Conservation (phyloP, 2,888 invertebrate species). For the Endotricha flammealis region DNA sequence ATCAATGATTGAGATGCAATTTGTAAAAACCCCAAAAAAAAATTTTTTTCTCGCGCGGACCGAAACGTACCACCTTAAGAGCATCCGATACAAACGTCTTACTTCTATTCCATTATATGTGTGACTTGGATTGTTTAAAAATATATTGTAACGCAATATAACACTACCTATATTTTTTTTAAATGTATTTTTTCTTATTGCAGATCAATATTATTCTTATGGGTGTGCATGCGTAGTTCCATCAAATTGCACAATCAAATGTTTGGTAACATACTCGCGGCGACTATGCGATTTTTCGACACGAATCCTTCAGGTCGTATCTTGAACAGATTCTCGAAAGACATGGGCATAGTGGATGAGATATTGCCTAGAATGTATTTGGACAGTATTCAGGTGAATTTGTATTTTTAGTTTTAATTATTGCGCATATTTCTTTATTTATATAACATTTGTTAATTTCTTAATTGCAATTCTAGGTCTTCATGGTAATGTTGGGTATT, state of each 20-base stretch:
- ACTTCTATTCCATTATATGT: too few relatives aligned
- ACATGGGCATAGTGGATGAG: conserved; percentile 88
- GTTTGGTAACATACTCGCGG: conserved; percentile 85
- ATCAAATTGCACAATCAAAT: conserved; percentile 86
- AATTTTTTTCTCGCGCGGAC: too few relatives aligned
- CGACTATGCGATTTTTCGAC: conserved; percentile 90
- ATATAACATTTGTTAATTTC: too few relatives aligned
- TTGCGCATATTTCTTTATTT: too few relatives aligned
- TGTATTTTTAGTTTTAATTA: too few relatives aligned
- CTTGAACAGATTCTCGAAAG: conserved; percentile 90
- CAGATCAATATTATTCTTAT: conserved; percentile 84
- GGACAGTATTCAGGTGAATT: conserved; percentile 79
- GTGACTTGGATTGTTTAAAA: too few relatives aligned
- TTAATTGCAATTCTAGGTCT: conserved; percentile 71
- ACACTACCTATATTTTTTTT: not conserved
- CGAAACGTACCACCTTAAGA: too few relatives aligned
- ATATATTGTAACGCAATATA: too few relatives aligned
- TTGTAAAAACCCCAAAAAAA: too few relatives aligned
- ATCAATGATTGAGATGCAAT: too few relatives aligned
- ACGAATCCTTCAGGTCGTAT: conserved; percentile 90
- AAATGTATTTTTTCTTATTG: conserved; percentile 23
- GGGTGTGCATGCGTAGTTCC: conserved; percentile 86
- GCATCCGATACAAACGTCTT: too few relatives aligned
- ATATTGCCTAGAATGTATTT: conserved; percentile 81
- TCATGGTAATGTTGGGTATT: conserved; percentile 84